Evolutionary conservation across 1,140 invertebrate genomes (phyloP), one percentile per base, ranked within the genome.

Genomic region (Procambarus clarkii): DNA sequence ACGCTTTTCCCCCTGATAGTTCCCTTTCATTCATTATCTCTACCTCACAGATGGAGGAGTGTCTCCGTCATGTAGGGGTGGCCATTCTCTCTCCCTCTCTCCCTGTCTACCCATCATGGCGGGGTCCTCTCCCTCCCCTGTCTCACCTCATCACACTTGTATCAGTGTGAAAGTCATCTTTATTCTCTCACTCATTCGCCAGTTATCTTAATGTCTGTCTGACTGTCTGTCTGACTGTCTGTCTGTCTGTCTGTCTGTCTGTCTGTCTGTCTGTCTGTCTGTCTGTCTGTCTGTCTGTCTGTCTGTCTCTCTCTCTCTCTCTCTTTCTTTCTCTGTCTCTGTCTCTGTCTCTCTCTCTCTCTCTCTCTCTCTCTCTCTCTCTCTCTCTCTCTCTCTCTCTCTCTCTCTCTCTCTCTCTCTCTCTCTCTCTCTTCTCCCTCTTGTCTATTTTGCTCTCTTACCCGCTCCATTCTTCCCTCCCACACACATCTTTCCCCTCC

Each of bases 221-320:
- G 34, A 2, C 78, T 80, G 34, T 48, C 78, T 80, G 34, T 48
- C 78, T 80, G 34, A 2, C 78, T 80, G 34, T 48, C 78, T 80
- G 34, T 48, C 78, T 80, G 34, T 80, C 78, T 80, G 34, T 80
- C 78, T 80, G 34, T 80, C 78, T 80, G 34, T 80, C 34, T 80
- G 34, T 80, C 34, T 44, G 18, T 21, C 46, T 48, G 44, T 48
- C 3, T 48, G 18, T 80, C 21, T 80, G 18, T 80, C 78, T 80
- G 18, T 80, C 78, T 80, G 18, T 48, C 78, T 80, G 18, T 48
- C 78, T 80, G 18, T 48, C 78, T 80, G 18, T 48, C 78, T 80
- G 18, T 80, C 78, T 34, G 34, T 34, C 34, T 34, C 45, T 79
- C 77, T 79, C 45, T 8, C 15, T 34, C 24, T 34, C 34, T 34